These are phyloP conservation scores for Arrhopalites spinosus DNA, from an alignment of 2,888 invertebrate genomes.

Conservation along the genomic window DNA sequence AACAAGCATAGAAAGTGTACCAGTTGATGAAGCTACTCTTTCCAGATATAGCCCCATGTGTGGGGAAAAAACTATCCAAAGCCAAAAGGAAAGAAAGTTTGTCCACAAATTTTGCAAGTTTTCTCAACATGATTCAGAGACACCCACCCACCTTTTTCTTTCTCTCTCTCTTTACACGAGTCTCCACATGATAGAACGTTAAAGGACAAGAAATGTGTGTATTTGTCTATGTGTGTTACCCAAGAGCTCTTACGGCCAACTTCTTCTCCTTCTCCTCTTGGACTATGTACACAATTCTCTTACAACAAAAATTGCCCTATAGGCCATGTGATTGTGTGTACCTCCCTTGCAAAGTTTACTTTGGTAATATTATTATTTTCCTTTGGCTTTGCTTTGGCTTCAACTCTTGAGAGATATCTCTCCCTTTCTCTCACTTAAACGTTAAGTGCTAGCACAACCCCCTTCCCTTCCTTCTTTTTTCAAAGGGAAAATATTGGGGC, in stretches of 20 bases:
- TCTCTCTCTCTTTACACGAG: conserved; percentile 11
- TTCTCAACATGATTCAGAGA: not conserved
- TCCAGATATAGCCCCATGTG: too few species aligned
- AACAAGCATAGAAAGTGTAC: not conserved
- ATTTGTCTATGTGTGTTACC: not conserved
- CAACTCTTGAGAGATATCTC: not conserved
- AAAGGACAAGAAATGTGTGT: not conserved
- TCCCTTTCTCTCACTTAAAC: not conserved
- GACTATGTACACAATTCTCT: not conserved
- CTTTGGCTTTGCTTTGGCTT: not conserved
- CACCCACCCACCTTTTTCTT: conserved; percentile 4
- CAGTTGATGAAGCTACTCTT: not conserved
- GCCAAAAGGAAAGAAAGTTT: not conserved
- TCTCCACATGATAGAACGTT: not conserved
- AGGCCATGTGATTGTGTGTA: not conserved
- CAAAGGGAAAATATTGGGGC: too few species aligned
- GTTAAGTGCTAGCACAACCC: too few species aligned
- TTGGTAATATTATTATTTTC: conserved; percentile 15
- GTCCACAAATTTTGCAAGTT: not conserved
- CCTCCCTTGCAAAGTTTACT: not conserved
- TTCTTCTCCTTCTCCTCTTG: not conserved
- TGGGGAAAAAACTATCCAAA: not conserved
- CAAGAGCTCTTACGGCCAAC: not conserved
- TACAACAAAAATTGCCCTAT: too few species aligned
- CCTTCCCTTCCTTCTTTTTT: too few species aligned